Evolutionary conservation across 2,113 vertebrate genomes (phyloP), one percentile per base, ranked within the genome.

Genomic region (Bombycilla garrulus): DNA sequence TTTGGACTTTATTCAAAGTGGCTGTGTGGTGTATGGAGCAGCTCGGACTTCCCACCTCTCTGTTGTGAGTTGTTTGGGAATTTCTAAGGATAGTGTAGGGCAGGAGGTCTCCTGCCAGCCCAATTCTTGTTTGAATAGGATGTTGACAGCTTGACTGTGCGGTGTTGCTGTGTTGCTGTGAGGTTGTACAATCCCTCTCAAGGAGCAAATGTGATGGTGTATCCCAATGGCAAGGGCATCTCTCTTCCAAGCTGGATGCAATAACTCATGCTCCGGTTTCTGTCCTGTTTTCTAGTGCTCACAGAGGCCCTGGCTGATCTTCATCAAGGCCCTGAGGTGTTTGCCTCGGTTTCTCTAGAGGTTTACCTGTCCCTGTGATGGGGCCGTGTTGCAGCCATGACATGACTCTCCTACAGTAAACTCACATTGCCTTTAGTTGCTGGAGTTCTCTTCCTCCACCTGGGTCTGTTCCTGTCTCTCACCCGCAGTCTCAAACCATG

Each of bases 401-500:
- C 33, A 6, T 17, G 12, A 48, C 36, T 58, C 70, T 70, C 23
- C 56, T 53, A 5, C 26, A 64, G 35, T 22, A 70, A 90, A 33
- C 7, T 73, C 15, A 1, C 3, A 1, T 33, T 78, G 15, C 9
- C 7, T 5, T 69, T 50, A 50, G 20, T 50, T 78, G 35, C 31
- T 57, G 47, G n/a, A 93, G 21, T n/a, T 44, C 23, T 73, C 28
- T 81, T 57, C 2, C 40, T 23, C 15, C 16, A 10, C 18, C 50
- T 22, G 31, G 82, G 6, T 45, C 42, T 64, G 3, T 33, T 78
- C 29, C 36, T 69, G 29, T 92, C 18, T 82, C 57, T 91, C 47
- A 3, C 17, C 81, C 76, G 72, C 94, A 98, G 98, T 97, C 95
- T 80, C 98, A 98, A 95, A 98, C 98, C 95, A 99, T 99, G 99